A percentile compares a stretch with the other conserved stretches of the same genome.
Conservation (phyloP, 2,797 vertebrate species). For the Melopsittacus undulatus region DNA sequence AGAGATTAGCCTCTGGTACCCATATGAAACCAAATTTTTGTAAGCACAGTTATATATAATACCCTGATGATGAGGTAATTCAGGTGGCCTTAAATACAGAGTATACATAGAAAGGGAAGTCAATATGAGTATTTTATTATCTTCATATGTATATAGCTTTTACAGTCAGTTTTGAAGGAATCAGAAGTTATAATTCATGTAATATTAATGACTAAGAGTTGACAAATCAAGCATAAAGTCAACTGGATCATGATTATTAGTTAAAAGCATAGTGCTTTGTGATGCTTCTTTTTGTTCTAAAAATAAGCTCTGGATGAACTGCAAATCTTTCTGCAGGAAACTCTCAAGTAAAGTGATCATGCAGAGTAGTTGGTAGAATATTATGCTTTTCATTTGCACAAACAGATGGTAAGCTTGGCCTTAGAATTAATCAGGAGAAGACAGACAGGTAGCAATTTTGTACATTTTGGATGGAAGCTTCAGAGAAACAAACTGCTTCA, state of each 20-base stretch:
- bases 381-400: slow-evolving; percentile 76
- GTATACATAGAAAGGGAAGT: neutral
- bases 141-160: neutral
- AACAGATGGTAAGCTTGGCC: slow-evolving; percentile 88
- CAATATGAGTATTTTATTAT: neutral
- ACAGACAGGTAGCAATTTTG: slow-evolving; percentile 78
- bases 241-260: slow-evolving; percentile 48
- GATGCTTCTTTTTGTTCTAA: slow-evolving; percentile 60
- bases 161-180: neutral
- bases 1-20: neutral
- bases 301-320: slow-evolving; percentile 62
- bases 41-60: neutral
- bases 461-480: slow-evolving; percentile 79
- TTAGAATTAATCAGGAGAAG: slow-evolving; percentile 78
- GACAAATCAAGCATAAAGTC: slow-evolving; percentile 56
- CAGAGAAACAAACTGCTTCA: slow-evolving; percentile 72
- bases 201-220: slow-evolving; percentile 41
- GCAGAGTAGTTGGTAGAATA: slow-evolving; percentile 67
- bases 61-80: neutral
- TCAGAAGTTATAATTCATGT: neutral
- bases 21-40: neutral
- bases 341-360: slow-evolving; percentile 75
- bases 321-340: slow-evolving; percentile 84
- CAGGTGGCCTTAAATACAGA: neutral
- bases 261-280: slow-evolving; percentile 61